A percentile compares a stretch with the other conserved stretches of the same genome.
These are phyloP conservation scores for Ladona fulva DNA, from an alignment of 1,140 invertebrate genomes.

Conservation along the genomic window DNA sequence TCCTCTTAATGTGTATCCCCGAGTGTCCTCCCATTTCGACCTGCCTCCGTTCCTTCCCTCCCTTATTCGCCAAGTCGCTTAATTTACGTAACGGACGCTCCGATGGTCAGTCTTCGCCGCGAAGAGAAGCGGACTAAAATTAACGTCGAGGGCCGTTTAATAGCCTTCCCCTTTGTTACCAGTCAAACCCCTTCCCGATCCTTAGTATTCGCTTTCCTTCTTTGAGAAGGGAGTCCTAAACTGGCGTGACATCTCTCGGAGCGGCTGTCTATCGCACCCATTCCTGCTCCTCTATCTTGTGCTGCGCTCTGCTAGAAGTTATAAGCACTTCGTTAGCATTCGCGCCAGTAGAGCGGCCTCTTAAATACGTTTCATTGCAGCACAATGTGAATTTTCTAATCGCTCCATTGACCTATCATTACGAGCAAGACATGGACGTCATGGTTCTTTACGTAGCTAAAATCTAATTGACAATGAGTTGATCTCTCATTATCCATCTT, in stretches of 20 bases:
- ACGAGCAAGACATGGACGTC: too few relatives aligned
- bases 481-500: too few relatives aligned
- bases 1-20: not conserved
- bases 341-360: too few relatives aligned
- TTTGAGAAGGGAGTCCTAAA: not conserved
- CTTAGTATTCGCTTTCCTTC: not conserved
- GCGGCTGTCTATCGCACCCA: not conserved
- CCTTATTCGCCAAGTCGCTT: not conserved
- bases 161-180: not conserved
- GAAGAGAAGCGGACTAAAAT: not conserved
- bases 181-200: too few relatives aligned
- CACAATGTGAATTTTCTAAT: too few relatives aligned
- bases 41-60: not conserved
- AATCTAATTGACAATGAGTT: too few relatives aligned
- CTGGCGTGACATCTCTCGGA: not conserved
- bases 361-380: too few relatives aligned
- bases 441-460: too few relatives aligned
- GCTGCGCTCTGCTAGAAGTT: not conserved
- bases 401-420: too few relatives aligned
- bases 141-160: conserved; percentile 4
- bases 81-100: conserved; percentile 3
- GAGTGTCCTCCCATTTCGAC: not conserved
- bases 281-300: not conserved
- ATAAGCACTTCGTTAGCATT: not conserved
- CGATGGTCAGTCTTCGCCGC: not conserved